Conservation (phyloP, 1,140 invertebrate genomes). For the Cepaea nemoralis region DNA sequence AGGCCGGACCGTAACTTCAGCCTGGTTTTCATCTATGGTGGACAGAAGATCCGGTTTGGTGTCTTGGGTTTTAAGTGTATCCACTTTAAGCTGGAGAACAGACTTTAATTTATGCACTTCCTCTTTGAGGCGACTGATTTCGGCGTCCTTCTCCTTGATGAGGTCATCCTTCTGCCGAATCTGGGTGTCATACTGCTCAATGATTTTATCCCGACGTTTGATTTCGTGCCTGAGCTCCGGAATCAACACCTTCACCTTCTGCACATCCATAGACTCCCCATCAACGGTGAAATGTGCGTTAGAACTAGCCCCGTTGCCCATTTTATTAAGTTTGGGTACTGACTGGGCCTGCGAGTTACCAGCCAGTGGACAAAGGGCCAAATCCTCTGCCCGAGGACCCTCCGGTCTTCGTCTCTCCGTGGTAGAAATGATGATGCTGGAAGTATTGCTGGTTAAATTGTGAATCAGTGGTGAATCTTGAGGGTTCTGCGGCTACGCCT, state of each 20-base stretch:
- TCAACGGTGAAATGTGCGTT: conserved; percentile 59
- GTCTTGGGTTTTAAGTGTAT: conserved; percentile 45
- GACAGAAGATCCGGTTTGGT: conserved; percentile 59
- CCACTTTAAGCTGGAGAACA: conserved; percentile 57
- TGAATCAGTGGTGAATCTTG: background rate
- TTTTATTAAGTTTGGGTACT: conserved; percentile 42
- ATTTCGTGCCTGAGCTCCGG: conserved; percentile 65
- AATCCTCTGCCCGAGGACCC: background rate
- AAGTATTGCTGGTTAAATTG: conserved; percentile 1
- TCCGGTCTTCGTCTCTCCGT: background rate
- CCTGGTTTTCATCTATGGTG: conserved; percentile 52
- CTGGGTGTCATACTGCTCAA: conserved; percentile 61
- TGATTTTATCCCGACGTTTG: conserved; percentile 59
- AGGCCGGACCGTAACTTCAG: conserved; percentile 46
- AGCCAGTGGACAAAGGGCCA: background rate
- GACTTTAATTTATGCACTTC: conserved; percentile 65
- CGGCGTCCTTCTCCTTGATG: conserved; percentile 59
- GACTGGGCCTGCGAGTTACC: background rate
- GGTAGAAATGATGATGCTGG: background rate
- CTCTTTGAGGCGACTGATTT: conserved; percentile 62
- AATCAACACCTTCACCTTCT: conserved; percentile 64
- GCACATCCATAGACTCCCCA: conserved; percentile 65
- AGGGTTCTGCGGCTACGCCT: background rate
- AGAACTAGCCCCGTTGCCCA: conserved; percentile 69
- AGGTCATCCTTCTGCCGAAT: conserved; percentile 59